Base-by-base conservation (phyloP, 2,888 invertebrate genomes). In the Lithophane socia region DNA sequence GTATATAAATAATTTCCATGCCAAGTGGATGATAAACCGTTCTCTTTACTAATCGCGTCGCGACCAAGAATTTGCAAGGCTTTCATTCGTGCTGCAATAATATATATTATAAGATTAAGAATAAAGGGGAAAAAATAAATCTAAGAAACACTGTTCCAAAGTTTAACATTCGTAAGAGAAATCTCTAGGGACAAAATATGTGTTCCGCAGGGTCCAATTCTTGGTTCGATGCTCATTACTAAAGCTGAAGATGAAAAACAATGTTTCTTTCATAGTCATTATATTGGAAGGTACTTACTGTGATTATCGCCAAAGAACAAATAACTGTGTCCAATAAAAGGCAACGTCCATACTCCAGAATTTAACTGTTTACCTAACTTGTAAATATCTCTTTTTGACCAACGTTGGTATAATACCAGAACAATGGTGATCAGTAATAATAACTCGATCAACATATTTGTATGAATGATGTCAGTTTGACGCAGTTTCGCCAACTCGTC, bases 251-350 rank as follows among this genome's bases (percentile, higher is more conserved):
- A n/a, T n/a, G n/a, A n/a, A n/a, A n/a, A n/a, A n/a, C n/a, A n/a
- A n/a, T n/a, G n/a, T n/a, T n/a, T n/a, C n/a, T n/a, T n/a, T n/a
- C 12, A 4, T n/a, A n/a, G 12, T 56, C 5, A n/a, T 56, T 12
- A 5, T 56, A n/a, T n/a, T 56, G 56, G 56, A n/a, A 56, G 24
- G 58, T 58, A 58, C 84, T 75, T 65, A 89, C 89, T 83, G 65
- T 87, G 85, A 80, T 82, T 82, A 49, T 77, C 75, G 0, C 90
- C 89, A 8, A 89, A 47, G 66, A 89, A 88, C 66, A 90, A 73
- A 67, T 89, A 90, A 49, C 87, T 78, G 29, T 90, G 90, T 64
- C 90, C 89, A 9, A 89, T n/a, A 9, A 89, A 71, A 18, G 90
- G 90, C 4, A 87, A 66, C 1, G 78, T 29, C 68, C 56, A 66